Evolutionary conservation across 2,888 invertebrate species (phyloP).

Genomic region (Amphipoea oculea): DNA sequence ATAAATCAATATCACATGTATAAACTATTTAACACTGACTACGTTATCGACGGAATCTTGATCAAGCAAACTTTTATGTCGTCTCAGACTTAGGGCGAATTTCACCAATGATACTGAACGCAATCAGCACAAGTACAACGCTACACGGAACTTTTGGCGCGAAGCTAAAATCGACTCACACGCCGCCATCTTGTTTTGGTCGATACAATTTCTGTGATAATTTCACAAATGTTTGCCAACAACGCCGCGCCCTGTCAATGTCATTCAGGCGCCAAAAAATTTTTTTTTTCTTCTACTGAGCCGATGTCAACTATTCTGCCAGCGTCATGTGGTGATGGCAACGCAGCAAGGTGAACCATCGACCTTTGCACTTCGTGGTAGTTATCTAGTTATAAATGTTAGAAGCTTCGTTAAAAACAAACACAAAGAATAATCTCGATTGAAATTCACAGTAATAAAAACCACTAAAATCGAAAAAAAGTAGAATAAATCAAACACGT

Average conservation of each 20-base stretch:
- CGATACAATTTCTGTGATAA: no score
- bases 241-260: background rate
- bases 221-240: no score
- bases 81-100: background rate
- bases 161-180: background rate
- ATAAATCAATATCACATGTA: conserved; percentile 62
- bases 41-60: conserved; percentile 41
- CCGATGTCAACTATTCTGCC: no score
- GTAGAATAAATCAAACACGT: background rate
- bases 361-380: background rate
- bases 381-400: background rate
- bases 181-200: no score
- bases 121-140: background rate
- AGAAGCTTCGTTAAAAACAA: background rate
- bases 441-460: background rate
- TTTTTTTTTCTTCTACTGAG: background rate
- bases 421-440: background rate
- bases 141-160: background rate
- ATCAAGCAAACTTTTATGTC: conserved; percentile 37
- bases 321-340: background rate
- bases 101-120: background rate
- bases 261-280: no score
- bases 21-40: conserved; percentile 50
- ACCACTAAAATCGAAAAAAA: background rate
- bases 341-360: background rate